These are phyloP conservation scores for Ganaspis sp. DNA, from an alignment of 1,140 invertebrate genomes.

Conservation along the genomic window DNA sequence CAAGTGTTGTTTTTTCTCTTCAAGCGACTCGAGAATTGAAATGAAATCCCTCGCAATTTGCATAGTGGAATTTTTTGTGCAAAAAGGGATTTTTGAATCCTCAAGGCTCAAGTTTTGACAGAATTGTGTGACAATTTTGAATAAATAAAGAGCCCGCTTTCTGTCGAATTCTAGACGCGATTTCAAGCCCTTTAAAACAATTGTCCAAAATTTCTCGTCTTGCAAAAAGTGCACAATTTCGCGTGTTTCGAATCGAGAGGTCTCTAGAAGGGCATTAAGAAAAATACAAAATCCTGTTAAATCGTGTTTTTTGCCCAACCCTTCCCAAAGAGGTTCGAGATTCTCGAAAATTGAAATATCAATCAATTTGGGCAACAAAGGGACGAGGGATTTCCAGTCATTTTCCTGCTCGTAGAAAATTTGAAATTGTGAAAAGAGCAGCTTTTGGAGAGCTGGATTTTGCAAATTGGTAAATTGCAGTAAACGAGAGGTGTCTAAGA, in stretches of 20 bases:
- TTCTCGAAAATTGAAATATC: constrained; percentile 38
- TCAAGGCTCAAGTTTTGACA: constrained; percentile 40
- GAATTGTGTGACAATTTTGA: constrained; percentile 63
- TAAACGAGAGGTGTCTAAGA: constrained; percentile 47
- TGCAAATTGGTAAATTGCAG: constrained; percentile 14
- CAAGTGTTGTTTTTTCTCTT: constrained; percentile 81
- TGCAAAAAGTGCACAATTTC: constrained; percentile 33
- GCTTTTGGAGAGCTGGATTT: not conserved
- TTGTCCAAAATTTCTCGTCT: constrained; percentile 54
- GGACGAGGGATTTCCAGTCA: constrained; percentile 54
- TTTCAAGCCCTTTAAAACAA: constrained; percentile 51
- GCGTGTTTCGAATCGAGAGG: not conserved
- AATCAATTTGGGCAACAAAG: constrained; percentile 56
- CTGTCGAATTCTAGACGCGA: constrained; percentile 55
- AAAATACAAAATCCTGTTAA: constrained; percentile 20
- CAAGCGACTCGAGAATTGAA: constrained; percentile 77
- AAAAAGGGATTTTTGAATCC: constrained; percentile 55
- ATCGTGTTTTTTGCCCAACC: constrained; percentile 37
- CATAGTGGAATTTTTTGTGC: constrained; percentile 23
- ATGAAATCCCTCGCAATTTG: constrained; percentile 67
- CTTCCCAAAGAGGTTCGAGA: constrained; percentile 45
- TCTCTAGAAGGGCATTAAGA: constrained; percentile 37
- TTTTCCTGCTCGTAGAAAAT: constrained; percentile 49
- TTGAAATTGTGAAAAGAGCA: not conserved
- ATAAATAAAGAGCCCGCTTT: constrained; percentile 68